phyloP scores from a whole-genome alignment of 1,140 invertebrate genomes.

The Bombus consobrinus region DNA sequence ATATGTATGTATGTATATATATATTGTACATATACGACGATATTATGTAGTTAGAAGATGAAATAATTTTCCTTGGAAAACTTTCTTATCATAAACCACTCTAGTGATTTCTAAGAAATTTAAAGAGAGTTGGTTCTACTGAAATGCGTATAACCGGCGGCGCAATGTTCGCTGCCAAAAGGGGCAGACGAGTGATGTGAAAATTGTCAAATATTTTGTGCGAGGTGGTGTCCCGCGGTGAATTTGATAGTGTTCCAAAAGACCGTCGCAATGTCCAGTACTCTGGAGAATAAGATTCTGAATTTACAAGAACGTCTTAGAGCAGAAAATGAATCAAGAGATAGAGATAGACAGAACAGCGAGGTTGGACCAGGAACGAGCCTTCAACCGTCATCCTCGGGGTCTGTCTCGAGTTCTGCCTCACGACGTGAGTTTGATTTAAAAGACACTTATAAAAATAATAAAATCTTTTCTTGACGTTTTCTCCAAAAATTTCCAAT shows the following conservation, averaged over 20 bases:
- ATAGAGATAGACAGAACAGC: slow-evolving; percentile 79
- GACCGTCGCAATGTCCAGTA: slow-evolving; percentile 77
- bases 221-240: slow-evolving; percentile 58
- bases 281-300: slow-evolving; percentile 85
- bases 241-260: slow-evolving; percentile 37
- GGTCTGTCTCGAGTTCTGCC: slow-evolving; percentile 73
- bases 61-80: neutral
- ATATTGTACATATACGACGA: neutral
- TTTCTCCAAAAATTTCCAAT: neutral
- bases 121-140: slow-evolving; percentile 34
- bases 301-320: slow-evolving; percentile 86
- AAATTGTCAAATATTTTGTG: slow-evolving; percentile 74
- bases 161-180: slow-evolving; percentile 75
- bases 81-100: slow-evolving; percentile 15
- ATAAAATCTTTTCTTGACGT: neutral
- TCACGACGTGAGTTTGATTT: slow-evolving; percentile 73
- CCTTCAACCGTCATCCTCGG: slow-evolving; percentile 70
- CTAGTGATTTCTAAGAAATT: slow-evolving; percentile 45
- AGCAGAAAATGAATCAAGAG: slow-evolving; percentile 86
- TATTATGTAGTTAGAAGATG: neutral
- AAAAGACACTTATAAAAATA: neutral
- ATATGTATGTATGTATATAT: neutral
- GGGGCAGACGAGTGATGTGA: slow-evolving; percentile 77
- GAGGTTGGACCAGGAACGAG: slow-evolving; percentile 70
- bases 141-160: slow-evolving; percentile 61